Evolutionary conservation across 1,140 invertebrate genomes (phyloP), one percentile per base, ranked within the genome.

Genomic region (Heliconius eleuchia): DNA sequence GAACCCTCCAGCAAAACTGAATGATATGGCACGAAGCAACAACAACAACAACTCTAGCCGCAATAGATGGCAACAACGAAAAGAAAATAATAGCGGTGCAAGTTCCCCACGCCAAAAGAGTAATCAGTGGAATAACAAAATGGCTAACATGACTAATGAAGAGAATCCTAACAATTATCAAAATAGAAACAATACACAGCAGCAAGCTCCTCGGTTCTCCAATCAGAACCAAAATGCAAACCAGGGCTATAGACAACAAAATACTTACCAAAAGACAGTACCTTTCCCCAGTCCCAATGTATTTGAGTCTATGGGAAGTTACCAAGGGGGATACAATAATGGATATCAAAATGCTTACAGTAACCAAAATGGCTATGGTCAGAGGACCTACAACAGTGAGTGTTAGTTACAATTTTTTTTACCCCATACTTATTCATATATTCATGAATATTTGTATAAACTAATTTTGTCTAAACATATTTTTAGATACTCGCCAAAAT

Each of bases 1-100:
- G 92, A 96, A 96, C 18, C 96, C 99, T n/a, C 97, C 97, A 80
- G 96, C 97, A 1, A 96, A 97, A 72, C 83, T 94, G 7, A 89
- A 75, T 80, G 93, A 94, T 18, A 92, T 94, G 92, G 93, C 93
- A 18, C 85, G 92, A 60, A 94, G 85, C 82, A 91, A 86, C 81
- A 91, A 89, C 79, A 94, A 94, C 79, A 91, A 88, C 73, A 89
- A 82, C 57, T 91, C 91, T 77, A 92, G 94, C 74, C 94, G 94
- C 79, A 95, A 95, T 77, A 93, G 94, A 73, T 95, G 94, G 94
- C 94, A 95, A 80, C 94, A 95, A 87, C 91, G 94, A 52, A 95
- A 95, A 80, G 94, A 95, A 76, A 94, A 94, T 71, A 94, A 91
- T 76, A 93, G 91, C 77, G 91, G 91, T 13, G 90, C 91, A 6